Conservation (phyloP, 2,888 invertebrate species). For the Camponotus fellah region DNA sequence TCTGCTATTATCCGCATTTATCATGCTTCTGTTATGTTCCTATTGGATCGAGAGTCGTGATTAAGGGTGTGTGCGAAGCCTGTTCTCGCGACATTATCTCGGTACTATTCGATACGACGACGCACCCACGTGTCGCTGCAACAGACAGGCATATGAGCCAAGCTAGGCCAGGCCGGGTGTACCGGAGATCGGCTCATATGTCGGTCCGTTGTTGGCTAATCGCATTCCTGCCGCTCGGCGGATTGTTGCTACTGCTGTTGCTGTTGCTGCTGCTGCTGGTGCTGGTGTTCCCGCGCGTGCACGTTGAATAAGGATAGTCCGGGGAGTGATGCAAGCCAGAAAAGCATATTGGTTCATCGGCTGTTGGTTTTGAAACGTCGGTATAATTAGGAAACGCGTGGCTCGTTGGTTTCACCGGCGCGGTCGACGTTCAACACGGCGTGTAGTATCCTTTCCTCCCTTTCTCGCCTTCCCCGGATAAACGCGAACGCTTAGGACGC, state of each 20-base stretch:
- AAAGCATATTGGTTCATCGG: conserved; percentile 85
- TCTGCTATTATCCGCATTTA: background rate
- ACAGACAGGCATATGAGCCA: conserved; percentile 19
- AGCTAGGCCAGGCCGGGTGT: conserved; percentile 35
- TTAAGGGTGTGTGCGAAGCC: conserved; percentile 66
- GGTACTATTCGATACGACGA: conserved; percentile 58
- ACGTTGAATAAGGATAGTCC: conserved; percentile 70
- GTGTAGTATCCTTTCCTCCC: background rate
- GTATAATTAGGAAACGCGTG: conserved; percentile 84
- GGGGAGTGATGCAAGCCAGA: conserved; percentile 82
- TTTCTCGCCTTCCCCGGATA: conserved; percentile 20
- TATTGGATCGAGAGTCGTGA: conserved; percentile 41
- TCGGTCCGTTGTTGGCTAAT: conserved; percentile 80
- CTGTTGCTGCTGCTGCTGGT: background rate
- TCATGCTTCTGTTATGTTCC: background rate
- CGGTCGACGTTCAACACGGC: conserved; percentile 34
- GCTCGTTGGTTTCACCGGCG: conserved; percentile 65
- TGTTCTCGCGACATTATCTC: conserved; percentile 56
- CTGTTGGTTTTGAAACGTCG: conserved; percentile 83
- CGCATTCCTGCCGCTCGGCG: conserved; percentile 82
- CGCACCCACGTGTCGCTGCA: conserved; percentile 66
- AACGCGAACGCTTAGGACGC: background rate
- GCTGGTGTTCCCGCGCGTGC: conserved; percentile 68
- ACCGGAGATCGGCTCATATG: conserved; percentile 52
- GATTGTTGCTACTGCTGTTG: conserved; percentile 29